phyloP scores from a whole-genome alignment of 2,113 vertebrate species.

The Lichenostomus cassidix region DNA sequence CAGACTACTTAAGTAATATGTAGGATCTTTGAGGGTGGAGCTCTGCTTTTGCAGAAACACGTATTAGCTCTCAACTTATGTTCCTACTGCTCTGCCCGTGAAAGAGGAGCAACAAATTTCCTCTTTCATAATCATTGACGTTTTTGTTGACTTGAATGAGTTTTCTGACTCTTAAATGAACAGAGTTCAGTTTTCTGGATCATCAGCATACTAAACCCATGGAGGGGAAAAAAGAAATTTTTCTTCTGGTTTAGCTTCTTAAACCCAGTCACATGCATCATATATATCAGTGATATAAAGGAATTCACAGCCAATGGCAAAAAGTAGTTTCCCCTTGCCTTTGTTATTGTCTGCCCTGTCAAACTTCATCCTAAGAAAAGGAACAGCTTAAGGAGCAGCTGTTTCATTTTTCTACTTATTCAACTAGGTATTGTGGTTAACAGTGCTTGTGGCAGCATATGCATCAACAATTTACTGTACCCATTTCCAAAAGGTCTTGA shows the following conservation, averaged over 20 bases:
- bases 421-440: background rate
- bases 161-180: background rate
- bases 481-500: background rate
- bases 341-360: background rate
- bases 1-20: background rate
- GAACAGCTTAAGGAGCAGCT: background rate
- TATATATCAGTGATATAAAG: background rate
- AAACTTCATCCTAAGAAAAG: background rate
- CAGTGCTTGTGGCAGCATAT: background rate
- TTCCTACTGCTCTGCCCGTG: background rate
- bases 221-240: accelerated
- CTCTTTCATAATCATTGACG: background rate
- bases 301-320: background rate
- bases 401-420: background rate
- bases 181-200: background rate
- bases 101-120: background rate
- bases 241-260: background rate
- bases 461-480: background rate
- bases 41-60: background rate
- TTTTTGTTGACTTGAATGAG: background rate
- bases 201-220: background rate
- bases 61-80: background rate
- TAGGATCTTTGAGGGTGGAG: background rate
- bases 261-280: background rate
- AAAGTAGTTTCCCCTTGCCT: background rate